These are phyloP conservation scores for Cherax quadricarinatus DNA, from an alignment of 1,140 invertebrate species.

Conservation along the genomic window DNA sequence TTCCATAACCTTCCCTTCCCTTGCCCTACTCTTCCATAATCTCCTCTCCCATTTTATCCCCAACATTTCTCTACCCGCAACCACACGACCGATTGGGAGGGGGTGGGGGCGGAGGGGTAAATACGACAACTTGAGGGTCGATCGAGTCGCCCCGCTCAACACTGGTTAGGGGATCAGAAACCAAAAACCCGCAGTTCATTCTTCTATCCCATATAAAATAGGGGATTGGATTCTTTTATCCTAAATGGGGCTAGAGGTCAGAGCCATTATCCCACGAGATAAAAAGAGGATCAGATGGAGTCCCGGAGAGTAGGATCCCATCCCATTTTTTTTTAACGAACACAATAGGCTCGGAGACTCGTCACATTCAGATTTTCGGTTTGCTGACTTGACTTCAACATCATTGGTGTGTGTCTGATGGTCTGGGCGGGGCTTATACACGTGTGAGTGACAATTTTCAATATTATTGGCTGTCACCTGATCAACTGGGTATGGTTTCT, in stretches of 20 bases:
- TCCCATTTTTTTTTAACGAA: not conserved
- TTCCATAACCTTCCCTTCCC: not conserved
- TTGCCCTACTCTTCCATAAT: not conserved
- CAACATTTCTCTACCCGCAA: not conserved
- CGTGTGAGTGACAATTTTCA: not conserved
- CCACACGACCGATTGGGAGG: not conserved
- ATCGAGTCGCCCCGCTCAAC: not conserved
- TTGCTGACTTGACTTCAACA: not conserved
- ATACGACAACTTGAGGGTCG: not conserved
- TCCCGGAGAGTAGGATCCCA: not conserved
- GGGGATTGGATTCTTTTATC: constrained; percentile 30
- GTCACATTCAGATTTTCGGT: not conserved
- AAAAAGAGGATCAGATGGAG: constrained; percentile 34
- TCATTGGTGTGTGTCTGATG: not conserved
- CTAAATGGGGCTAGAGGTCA: constrained; percentile 35
- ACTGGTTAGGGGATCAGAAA: constrained; percentile 34
- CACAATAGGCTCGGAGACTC: not conserved
- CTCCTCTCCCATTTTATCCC: constrained; percentile 1
- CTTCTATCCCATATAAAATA: constrained; percentile 30
- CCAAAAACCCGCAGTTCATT: constrained; percentile 34
- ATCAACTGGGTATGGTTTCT: too few relatives aligned
- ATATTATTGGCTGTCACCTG: too few relatives aligned
- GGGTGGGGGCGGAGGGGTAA: too few relatives aligned
- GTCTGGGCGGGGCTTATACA: not conserved
- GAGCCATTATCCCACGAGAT: constrained; percentile 35